A percentile compares a stretch with the other conserved stretches of the same genome.
Evolutionary conservation across 2,888 invertebrate genomes (phyloP).

Genomic region (Drosophila helvetica): DNA sequence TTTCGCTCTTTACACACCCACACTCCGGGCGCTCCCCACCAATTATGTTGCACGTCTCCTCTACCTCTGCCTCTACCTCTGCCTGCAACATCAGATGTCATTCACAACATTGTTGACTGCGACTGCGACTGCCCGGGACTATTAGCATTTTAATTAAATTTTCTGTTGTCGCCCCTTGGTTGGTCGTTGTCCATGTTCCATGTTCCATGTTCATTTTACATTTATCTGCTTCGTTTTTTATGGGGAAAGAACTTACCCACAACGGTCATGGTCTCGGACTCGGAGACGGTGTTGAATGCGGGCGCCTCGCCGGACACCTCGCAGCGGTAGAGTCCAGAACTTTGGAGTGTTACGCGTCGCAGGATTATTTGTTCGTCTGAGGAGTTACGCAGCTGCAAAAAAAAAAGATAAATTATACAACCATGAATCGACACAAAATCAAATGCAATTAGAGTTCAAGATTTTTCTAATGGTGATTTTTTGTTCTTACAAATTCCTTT

Average conservation of each 20-base stretch:
- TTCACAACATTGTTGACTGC: slow-evolving; percentile 67
- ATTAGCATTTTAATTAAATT: slow-evolving; percentile 81
- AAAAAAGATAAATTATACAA: slow-evolving; percentile 55
- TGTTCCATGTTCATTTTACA: slow-evolving; percentile 8
- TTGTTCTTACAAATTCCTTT: slow-evolving; percentile 39
- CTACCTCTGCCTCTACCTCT: slow-evolving; percentile 15
- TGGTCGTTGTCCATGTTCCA: slow-evolving; percentile 18
- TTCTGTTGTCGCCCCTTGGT: slow-evolving; percentile 51
- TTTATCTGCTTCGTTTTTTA: slow-evolving; percentile 4
- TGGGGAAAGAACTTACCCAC: slow-evolving; percentile 86
- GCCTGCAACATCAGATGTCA: slow-evolving; percentile 40
- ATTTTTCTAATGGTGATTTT: slow-evolving; percentile 51
- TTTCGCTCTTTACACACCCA: slow-evolving; percentile 19
- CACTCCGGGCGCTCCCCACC: slow-evolving; percentile 24
- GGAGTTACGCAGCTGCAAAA: slow-evolving; percentile 86
- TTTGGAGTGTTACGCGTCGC: slow-evolving; percentile 88
- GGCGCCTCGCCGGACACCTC: slow-evolving; percentile 92
- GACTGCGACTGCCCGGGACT: slow-evolving; percentile 45
- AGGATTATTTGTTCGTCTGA: slow-evolving; percentile 88
- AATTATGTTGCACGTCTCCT: slow-evolving; percentile 65
- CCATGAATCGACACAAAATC: slow-evolving; percentile 63
- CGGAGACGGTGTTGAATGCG: slow-evolving; percentile 90
- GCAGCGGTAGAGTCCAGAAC: slow-evolving; percentile 90
- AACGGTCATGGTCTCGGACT: slow-evolving; percentile 90
- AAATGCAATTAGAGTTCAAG: slow-evolving; percentile 71